phyloP scores from a whole-genome alignment of 1,140 invertebrate genomes.

The Drosophila carrolli region DNA sequence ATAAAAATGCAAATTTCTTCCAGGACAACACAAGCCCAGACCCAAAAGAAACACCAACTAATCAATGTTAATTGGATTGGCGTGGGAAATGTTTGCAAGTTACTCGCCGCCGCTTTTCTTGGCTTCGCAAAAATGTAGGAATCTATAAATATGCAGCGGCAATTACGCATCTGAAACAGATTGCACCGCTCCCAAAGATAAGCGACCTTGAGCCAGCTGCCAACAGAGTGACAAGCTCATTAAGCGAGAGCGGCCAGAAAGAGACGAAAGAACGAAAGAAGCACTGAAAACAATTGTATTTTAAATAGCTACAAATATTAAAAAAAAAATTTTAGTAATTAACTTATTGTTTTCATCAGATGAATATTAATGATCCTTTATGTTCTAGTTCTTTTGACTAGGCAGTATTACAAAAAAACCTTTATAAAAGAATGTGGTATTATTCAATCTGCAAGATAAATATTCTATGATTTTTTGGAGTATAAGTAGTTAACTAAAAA shows the following conservation, averaged over 20 bases:
- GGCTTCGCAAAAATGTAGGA: conserved; percentile 24
- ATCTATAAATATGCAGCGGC: conserved; percentile 55
- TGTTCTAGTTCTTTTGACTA: too few relatives aligned
- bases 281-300: too few relatives aligned
- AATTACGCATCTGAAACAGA: conserved; percentile 57
- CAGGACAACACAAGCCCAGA: conserved; percentile 9
- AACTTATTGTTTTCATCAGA: not conserved
- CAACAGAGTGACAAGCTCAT: conserved; percentile 65
- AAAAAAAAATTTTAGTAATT: too few relatives aligned
- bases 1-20: conserved; percentile 71
- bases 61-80: conserved; percentile 74
- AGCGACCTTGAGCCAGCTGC: conserved; percentile 55
- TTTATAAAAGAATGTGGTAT: too few relatives aligned
- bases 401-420: too few relatives aligned
- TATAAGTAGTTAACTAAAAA: too few relatives aligned
- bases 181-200: conserved; percentile 24
- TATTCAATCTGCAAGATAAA: too few relatives aligned
- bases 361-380: not conserved
- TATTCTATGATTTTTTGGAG: too few relatives aligned
- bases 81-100: conserved; percentile 43
- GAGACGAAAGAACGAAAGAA: conserved; percentile 3
- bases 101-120: conserved; percentile 15
- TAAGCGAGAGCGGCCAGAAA: conserved; percentile 30
- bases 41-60: conserved; percentile 38
- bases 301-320: too few relatives aligned